A percentile compares a stretch with the other conserved stretches of the same genome.
phyloP scores from a whole-genome alignment of 2,888 invertebrate genomes.

The Zaprionus bogoriensis region DNA sequence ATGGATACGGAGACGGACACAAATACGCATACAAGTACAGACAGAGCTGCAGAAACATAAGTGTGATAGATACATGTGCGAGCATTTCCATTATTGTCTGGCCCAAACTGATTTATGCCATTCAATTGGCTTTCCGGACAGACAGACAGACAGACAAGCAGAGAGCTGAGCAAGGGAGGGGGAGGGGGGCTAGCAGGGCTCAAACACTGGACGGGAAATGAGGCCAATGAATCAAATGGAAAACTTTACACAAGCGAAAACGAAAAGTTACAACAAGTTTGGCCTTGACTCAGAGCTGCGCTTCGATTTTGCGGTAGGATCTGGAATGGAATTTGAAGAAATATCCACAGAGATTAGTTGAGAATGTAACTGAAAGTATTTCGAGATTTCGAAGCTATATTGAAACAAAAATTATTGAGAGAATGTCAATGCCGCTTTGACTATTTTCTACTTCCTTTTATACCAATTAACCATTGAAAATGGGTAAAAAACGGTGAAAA shows the following conservation, averaged over 20 bases:
- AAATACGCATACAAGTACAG: conserved; percentile 2
- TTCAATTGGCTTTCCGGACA: conserved; percentile 52
- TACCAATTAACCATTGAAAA: too few species aligned
- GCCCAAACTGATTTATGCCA: conserved; percentile 59
- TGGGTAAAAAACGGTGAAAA: too few species aligned
- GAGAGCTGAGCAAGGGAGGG: too few species aligned
- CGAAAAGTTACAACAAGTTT: conserved; percentile 9
- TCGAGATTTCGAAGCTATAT: too few species aligned
- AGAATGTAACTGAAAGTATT: too few species aligned
- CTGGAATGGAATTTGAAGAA: neutral
- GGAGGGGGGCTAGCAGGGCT: conserved; percentile 33
- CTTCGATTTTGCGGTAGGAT: neutral
- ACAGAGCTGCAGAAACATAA: conserved; percentile 15
- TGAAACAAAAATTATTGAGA: too few species aligned
- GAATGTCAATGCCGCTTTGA: too few species aligned
- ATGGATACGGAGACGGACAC: neutral
- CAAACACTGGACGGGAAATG: conserved; percentile 60
- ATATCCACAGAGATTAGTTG: neutral
- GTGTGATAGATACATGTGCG: conserved; percentile 37
- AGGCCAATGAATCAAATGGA: conserved; percentile 61
- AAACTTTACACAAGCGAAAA: conserved; percentile 38
- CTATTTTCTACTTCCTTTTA: too few species aligned
- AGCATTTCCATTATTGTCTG: conserved; percentile 58
- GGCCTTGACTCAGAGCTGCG: neutral
- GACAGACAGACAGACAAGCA: neutral